Evolutionary conservation across 2,113 vertebrate genomes (phyloP).

Genomic region (Agapornis roseicollis): DNA sequence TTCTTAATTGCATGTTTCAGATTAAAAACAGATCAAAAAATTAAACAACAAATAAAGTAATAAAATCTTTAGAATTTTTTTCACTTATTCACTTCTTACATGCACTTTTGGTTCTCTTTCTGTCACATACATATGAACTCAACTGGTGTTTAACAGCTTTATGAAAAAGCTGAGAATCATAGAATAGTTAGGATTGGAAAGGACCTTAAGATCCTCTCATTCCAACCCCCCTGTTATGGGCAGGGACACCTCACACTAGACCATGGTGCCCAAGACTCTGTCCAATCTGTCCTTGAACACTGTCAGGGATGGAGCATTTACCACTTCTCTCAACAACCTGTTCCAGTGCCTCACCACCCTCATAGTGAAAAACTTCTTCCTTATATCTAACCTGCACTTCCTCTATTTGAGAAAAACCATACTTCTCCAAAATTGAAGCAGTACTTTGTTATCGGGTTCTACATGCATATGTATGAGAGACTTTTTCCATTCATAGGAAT

Average conservation of each 20-base stretch:
- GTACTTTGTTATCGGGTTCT: neutral
- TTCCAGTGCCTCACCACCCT: neutral
- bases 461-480: neutral
- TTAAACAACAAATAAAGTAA: neutral
- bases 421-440: neutral
- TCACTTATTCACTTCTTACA: neutral
- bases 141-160: neutral
- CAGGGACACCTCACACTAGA: neutral
- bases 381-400: neutral
- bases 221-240: neutral
- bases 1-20: constrained; percentile 54
- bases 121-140: neutral
- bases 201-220: neutral
- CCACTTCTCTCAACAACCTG: too few species aligned
- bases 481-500: neutral
- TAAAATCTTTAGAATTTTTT: neutral
- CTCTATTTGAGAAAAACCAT: neutral
- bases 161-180: neutral
- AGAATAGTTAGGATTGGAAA: neutral
- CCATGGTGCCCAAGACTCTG: neutral
- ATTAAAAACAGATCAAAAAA: constrained; percentile 29
- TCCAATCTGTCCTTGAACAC: neutral
- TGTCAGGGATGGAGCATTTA: neutral
- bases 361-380: neutral
- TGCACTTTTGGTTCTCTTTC: neutral